Evolutionary conservation across 2,797 vertebrate genomes (phyloP), one percentile per base, ranked within the genome.

Genomic region (Oreortyx pictus): DNA sequence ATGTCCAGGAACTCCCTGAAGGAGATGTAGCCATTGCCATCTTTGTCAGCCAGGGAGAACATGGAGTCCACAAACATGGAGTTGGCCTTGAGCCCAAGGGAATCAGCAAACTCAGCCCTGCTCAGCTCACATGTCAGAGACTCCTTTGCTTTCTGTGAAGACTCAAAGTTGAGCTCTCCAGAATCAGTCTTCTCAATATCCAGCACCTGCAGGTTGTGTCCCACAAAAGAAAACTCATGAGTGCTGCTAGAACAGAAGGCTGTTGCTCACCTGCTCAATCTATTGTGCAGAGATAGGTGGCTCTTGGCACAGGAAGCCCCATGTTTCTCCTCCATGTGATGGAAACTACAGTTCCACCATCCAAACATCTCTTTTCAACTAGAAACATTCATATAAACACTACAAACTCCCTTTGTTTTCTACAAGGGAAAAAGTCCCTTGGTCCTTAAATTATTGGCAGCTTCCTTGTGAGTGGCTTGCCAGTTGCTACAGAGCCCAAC

Each of bases 1-100:
- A 99, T 99, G 88, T 99, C 98, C n/a, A 99, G 97, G 91, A 99
- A 99, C 97, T 99, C 99, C 67, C 98, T 98, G 96, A 99, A 99
- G 67, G 99, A 99, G 88, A 99, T 98, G 97, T 99, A 99, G 25
- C 99, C 99, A 0, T 99, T 99, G 82, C 98, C 98, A 0, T 99
- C 99, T 95, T 99, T 99, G 96, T 99, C 99, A 0, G 99, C 99
- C 23, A 99, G 94, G 6, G 98, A 98, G 96, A 99, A 99, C 99
- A 99, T 99, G 95, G 98, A 98, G 50, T 99, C 98, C 92, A 99
- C 98, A 80, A 99, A 99, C 65, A 98, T 97, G 25, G 99, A 99
- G 86, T 98, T 97, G 0, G 98, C 96, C 79, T 99, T 99, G 79
- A 99, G 98, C 23, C 99, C 98, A 47, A 99, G 96, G 1, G 98